Base-by-base conservation (phyloP, 2,113 vertebrate genomes). In the Centropus bengalensis region DNA sequence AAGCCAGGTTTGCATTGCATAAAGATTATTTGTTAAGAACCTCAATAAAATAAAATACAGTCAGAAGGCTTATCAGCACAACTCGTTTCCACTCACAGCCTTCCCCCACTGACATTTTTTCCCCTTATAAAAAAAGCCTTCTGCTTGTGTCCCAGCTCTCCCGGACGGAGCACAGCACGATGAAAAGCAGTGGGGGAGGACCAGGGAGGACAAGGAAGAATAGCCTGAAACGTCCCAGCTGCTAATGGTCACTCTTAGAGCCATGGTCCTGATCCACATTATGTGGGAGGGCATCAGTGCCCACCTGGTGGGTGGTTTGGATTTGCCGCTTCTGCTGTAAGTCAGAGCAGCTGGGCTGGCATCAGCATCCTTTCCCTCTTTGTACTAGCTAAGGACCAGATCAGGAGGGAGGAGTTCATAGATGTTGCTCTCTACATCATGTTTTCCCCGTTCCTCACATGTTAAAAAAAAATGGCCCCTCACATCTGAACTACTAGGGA, bases 1-100 rank as follows among this genome's bases (percentile, higher is more conserved):
- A 99, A 99, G 98, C 96, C 64, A 82, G 73, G 96, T 94, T 97
- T 95, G 95, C 86, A 95, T 97, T 94, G 89, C 88, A 94, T 93
- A 95, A 96, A 98, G 97, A 96, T 97, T 94, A 97, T 97, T 97
- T 96, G 97, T 90, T 98, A 98, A 98, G 93, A 96, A 90, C 90
- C 88, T 85, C 89, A 45, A 82, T 96, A 97, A 97, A 98, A 97
- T 97, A 97, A 98, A 97, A 98, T 91, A 97, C 76, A 96, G 97
- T 95, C 89, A 85, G 93, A 81, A 95, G 81, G 92, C 96, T 98
- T 98, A 98, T 98, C 98, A 92, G 94, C 91, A 94, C 92, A 96
- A 91, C 89, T 95, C 89, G 95, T 95, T 97, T 96, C 83, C 82
- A 93, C 91, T 91, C 82, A 13, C 60, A 88, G 38, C 54, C 12